A percentile compares a stretch with the other conserved stretches of the same genome.
Evolutionary conservation across 2,888 invertebrate genomes (phyloP).

Genomic region (Antheraea yamamai): DNA sequence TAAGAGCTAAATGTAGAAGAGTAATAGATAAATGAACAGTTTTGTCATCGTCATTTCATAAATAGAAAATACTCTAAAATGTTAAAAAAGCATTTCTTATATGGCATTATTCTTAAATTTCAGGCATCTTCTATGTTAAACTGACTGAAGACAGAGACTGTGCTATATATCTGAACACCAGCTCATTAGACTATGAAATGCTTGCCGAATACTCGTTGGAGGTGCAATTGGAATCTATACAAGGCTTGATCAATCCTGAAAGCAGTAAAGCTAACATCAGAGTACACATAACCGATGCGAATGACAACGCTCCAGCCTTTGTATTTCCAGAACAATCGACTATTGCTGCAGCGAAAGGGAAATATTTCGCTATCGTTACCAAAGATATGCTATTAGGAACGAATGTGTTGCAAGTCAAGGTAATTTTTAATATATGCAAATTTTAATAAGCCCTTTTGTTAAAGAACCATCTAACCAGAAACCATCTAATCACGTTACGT

Average conservation of each 20-base stretch:
- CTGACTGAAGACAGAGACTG: conserved; percentile 92
- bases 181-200: conserved; percentile 90
- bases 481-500: not conserved
- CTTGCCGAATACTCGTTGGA: conserved; percentile 87
- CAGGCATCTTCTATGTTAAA: conserved; percentile 87
- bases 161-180: conserved; percentile 87
- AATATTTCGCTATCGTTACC: conserved; percentile 91
- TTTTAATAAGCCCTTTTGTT: not conserved
- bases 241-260: conserved; percentile 90
- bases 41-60: not conserved
- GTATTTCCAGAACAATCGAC: conserved; percentile 84
- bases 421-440: conserved; percentile 40
- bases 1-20: no score
- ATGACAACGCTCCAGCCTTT: conserved; percentile 94
- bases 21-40: not conserved
- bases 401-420: conserved; percentile 89
- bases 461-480: no score
- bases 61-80: not conserved
- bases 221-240: conserved; percentile 89
- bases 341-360: conserved; percentile 82
- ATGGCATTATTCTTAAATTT: conserved; percentile 31
- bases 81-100: not conserved
- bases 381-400: conserved; percentile 88
- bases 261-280: conserved; percentile 88
- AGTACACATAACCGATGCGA: conserved; percentile 92